Base-by-base conservation (phyloP, 2,797 vertebrate species). In the Chelon labrosus region DNA sequence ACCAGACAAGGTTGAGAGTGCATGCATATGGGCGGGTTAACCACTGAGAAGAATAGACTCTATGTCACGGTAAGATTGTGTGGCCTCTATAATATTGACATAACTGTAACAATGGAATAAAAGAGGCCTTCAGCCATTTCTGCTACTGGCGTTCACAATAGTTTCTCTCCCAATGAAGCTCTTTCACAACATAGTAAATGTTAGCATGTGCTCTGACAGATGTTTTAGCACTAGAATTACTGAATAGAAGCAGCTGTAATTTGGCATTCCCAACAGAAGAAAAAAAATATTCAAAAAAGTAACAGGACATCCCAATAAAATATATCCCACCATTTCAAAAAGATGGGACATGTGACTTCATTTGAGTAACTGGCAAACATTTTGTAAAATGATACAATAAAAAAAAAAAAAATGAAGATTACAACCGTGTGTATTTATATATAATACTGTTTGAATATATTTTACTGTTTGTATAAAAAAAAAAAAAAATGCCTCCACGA, bases 401-500 rank as follows among this genome's bases (percentile, higher is more conserved):
- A 27, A 55, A 67, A 79, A 67, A 79, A 73, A 59, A 38, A 57
- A 78, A 77, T 57, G 80, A 88, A 87, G 25, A 27, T 27, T 12
- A 65, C 63, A 88, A 87, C 75, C 9, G 19, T 84, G 79, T 83
- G 81, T 80, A 77, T 83, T 87, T 83, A 91, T 70, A 91, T 60
- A 67, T 90, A 94, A 93, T 86, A 94, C 86, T 90, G 87, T 83
- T 84, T 84, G 85, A 86, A 89, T 88, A 92, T 90, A 90, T 47
- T 80, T 70, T 57, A 72, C 54, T 87, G 76, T 77, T 88, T 63
- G 76, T 77, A 84, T 70, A 58, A 59, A 50, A 67, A 70, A 77
- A 65, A 57, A 59, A 52, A 59, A 49, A 79, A 79, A 61, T 0
- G 2, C 81, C 12, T 87, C 75, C 55, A 57, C 16, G 35, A 58